A percentile compares a stretch with the other conserved stretches of the same genome.
Evolutionary conservation across 2,797 vertebrate species (phyloP).

Genomic region (Phalanger gymnotis): DNA sequence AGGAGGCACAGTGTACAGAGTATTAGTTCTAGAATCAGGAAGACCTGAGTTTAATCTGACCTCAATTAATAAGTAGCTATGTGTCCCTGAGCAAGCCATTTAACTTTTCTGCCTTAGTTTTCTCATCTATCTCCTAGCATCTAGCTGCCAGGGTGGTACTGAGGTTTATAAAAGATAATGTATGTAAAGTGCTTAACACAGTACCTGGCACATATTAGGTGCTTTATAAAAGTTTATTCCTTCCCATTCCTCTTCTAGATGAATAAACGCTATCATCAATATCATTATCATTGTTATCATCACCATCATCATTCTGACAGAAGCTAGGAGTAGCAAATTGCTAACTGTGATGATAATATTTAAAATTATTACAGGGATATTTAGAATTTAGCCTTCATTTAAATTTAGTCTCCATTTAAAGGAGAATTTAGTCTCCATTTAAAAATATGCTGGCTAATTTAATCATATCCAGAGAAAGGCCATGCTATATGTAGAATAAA

Average conservation of each 20-base stretch:
- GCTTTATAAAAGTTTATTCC: not conserved
- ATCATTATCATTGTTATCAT: not conserved
- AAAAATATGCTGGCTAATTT: not conserved
- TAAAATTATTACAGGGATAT: slow-evolving; percentile 3
- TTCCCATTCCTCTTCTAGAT: not conserved
- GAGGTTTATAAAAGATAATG: not conserved
- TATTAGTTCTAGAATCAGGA: not conserved
- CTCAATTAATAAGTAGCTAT: not conserved
- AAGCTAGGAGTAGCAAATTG: not conserved
- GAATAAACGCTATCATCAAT: not conserved
- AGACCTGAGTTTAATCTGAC: not conserved
- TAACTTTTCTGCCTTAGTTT: not conserved
- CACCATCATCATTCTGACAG: not conserved
- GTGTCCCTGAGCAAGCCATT: not conserved
- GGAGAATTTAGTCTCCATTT: not conserved
- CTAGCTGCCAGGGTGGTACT: not conserved
- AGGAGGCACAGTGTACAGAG: not conserved
- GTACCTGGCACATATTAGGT: not conserved
- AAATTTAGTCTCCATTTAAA: not conserved
- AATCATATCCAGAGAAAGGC: not conserved
- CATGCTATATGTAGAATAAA: not conserved
- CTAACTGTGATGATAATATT: not conserved
- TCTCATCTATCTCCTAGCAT: not conserved
- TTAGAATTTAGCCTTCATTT: not conserved
- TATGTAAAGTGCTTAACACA: not conserved